Percentiles rank a stretch among this genome's conserved stretches.
phyloP scores from a whole-genome alignment of 2,797 vertebrate genomes.

The Acanthurus tractus region DNA sequence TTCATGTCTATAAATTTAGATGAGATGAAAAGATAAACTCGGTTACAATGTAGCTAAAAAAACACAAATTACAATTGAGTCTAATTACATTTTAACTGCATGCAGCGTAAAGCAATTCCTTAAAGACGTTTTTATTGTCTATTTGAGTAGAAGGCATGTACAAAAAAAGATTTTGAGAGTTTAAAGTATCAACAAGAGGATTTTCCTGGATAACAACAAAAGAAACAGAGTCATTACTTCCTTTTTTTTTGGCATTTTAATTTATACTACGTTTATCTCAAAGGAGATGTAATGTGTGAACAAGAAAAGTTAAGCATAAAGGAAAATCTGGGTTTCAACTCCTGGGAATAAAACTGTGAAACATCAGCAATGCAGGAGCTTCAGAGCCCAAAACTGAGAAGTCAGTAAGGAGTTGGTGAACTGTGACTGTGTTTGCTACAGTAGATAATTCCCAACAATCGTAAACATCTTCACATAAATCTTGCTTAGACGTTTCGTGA shows the following conservation, averaged over 20 bases:
- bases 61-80: background rate
- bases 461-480: constrained; percentile 45
- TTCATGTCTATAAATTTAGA: background rate
- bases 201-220: constrained; percentile 73
- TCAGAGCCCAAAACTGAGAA: constrained; percentile 51
- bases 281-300: constrained; percentile 69
- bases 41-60: constrained; percentile 8
- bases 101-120: constrained; percentile 18
- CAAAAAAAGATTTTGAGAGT: constrained; percentile 33
- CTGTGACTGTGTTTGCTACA: constrained; percentile 11
- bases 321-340: constrained; percentile 78
- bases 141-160: constrained; percentile 23
- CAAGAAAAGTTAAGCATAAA: constrained; percentile 71
- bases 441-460: constrained; percentile 58
- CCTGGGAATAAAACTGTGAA: constrained; percentile 59
- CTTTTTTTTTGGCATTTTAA: constrained; percentile 52
- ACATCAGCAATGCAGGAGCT: constrained; percentile 28
- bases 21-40: background rate
- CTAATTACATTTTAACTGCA: constrained; percentile 14
- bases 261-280: constrained; percentile 71
- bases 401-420: constrained; percentile 46
- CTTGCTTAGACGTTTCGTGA: constrained; percentile 20
- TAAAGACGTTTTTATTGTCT: constrained; percentile 43
- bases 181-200: constrained; percentile 60
- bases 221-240: constrained; percentile 64